phyloP scores from a whole-genome alignment of 2,113 vertebrate species.

The Myotis yumanensis region DNA sequence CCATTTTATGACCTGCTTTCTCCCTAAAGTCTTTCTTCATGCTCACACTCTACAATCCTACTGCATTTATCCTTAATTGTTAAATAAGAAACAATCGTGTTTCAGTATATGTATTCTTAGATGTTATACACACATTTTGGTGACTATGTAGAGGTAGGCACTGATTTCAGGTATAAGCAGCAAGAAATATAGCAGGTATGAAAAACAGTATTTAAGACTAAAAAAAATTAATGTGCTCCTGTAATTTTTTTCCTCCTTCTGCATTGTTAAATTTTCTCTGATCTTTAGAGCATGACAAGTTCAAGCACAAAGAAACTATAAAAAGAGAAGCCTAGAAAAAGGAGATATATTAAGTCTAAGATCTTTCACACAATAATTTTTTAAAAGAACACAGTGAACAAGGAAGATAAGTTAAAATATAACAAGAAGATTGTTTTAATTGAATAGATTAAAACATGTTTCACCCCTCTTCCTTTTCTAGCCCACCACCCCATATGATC shows the following conservation, averaged over 20 bases:
- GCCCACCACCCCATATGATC: background rate
- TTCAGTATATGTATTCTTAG: background rate
- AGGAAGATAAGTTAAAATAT: slow-evolving; percentile 40
- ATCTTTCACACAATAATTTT: slow-evolving; percentile 23
- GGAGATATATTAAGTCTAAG: background rate
- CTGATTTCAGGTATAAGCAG: background rate
- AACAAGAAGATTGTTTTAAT: background rate
- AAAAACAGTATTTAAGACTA: background rate
- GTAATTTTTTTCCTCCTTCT: background rate
- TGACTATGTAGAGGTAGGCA: background rate
- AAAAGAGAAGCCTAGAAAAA: slow-evolving; percentile 38
- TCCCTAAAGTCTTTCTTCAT: background rate
- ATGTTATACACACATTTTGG: background rate
- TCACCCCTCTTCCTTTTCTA: background rate
- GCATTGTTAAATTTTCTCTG: slow-evolving; percentile 25
- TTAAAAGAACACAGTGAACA: slow-evolving; percentile 55
- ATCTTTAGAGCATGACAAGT: slow-evolving; percentile 52
- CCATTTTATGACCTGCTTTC: background rate
- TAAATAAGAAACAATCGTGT: slow-evolving; percentile 15
- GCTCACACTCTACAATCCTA: background rate
- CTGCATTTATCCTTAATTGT: background rate
- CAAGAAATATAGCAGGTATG: background rate
- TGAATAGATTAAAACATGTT: background rate
- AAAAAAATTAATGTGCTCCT: background rate
- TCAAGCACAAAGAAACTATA: slow-evolving; percentile 44